Percentiles rank a stretch among this genome's conserved stretches.
Conservation (phyloP, 2,888 invertebrate genomes). For the Drosophila demipolita region DNA sequence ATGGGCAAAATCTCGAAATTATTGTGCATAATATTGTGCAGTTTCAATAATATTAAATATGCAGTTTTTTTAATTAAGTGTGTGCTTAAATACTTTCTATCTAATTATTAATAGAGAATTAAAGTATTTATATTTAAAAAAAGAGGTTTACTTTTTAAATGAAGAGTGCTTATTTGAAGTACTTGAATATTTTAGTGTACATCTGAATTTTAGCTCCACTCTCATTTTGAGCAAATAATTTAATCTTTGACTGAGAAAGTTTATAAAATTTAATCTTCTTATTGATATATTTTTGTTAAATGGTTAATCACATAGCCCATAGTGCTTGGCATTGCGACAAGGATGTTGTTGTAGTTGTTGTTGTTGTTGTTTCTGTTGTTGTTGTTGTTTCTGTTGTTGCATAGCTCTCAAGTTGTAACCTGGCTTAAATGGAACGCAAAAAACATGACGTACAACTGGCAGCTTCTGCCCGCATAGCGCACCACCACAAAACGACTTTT, state of each 20-base stretch:
- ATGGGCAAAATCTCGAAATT: constrained; percentile 6
- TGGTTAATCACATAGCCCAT: constrained; percentile 17
- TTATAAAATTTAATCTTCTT: neutral
- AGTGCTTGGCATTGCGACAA: constrained; percentile 31
- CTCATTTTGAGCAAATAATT: neutral
- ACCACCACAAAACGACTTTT: constrained; percentile 54
- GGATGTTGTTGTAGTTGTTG: constrained; percentile 25
- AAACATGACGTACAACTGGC: constrained; percentile 72
- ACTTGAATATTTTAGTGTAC: neutral
- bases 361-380: too few relatives aligned
- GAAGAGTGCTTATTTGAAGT: neutral
- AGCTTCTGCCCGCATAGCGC: constrained; percentile 71
- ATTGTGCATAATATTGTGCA: neutral
- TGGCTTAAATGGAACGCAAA: constrained; percentile 53
- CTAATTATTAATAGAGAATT: neutral
- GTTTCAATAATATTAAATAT: too few relatives aligned
- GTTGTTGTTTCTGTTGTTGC: constrained; percentile 11
- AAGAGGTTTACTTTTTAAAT: neutral
- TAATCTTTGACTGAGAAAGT: neutral
- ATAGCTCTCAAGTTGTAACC: constrained; percentile 37
- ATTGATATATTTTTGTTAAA: constrained; percentile 3
- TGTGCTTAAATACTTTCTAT: too few relatives aligned
- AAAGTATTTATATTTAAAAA: neutral
- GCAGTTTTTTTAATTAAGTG: too few relatives aligned
- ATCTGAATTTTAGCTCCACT: neutral